phyloP scores from a whole-genome alignment of 1,140 invertebrate genomes.

The Oryctes rhinoceros region DNA sequence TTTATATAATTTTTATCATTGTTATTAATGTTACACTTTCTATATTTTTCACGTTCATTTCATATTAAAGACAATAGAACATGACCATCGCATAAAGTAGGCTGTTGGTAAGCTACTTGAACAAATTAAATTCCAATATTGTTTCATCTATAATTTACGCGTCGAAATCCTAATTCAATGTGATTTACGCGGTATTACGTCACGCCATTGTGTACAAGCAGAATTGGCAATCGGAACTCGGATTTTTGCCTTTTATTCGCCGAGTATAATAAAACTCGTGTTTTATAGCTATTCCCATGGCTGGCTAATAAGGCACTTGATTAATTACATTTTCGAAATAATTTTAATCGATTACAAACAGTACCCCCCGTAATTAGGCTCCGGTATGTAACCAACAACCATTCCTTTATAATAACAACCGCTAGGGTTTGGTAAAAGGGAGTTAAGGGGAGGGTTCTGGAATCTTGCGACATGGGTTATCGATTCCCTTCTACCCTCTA shows the following conservation, averaged over 20 bases:
- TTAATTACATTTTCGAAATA: not conserved
- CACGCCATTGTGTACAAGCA: too few species aligned
- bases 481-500: not conserved
- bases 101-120: not conserved
- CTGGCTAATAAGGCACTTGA: not conserved
- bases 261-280: not conserved
- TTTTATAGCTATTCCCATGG: too few species aligned
- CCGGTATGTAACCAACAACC: not conserved
- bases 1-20: too few species aligned
- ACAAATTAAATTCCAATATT: conserved; percentile 7
- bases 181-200: not conserved
- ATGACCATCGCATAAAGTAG: not conserved
- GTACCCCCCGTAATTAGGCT: not conserved
- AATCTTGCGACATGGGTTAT: conserved; percentile 4
- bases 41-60: too few species aligned
- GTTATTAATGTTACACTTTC: too few species aligned
- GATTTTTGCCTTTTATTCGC: not conserved
- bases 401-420: not conserved
- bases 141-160: not conserved
- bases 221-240: not conserved
- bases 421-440: not conserved
- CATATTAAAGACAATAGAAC: too few species aligned
- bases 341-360: not conserved
- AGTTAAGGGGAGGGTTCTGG: not conserved
- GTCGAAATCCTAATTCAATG: not conserved